Conservation (phyloP, 2,113 vertebrate genomes). For the Microcebus jonahi region DNA sequence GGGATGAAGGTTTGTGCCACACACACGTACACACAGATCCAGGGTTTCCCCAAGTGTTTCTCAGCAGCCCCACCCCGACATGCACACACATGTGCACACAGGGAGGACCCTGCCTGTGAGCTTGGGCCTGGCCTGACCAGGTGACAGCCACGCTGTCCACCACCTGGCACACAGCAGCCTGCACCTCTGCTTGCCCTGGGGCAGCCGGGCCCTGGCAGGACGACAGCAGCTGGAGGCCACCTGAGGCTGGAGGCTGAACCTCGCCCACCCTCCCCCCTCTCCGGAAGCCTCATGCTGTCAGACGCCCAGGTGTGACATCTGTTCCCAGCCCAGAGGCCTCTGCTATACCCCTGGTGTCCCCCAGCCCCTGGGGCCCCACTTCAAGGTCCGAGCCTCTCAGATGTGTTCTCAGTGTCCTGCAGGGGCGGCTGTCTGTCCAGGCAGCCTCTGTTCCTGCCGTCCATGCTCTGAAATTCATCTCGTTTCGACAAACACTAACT, state of each 20-base stretch:
- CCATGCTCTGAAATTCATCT: not conserved
- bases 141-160: not conserved
- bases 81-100: not conserved
- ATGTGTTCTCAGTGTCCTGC: too few species aligned
- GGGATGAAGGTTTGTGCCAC: not conserved
- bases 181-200: not conserved
- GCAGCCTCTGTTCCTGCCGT: not conserved
- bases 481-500: not conserved
- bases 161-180: not conserved
- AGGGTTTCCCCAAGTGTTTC: not conserved
- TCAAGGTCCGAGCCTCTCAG: fast-evolving
- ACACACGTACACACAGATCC: too few species aligned
- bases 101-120: not conserved
- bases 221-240: not conserved
- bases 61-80: too few species aligned
- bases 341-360: not conserved
- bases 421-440: not conserved
- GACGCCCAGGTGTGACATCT: not conserved
- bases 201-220: not conserved
- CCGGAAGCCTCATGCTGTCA: not conserved
- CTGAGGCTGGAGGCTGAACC: not conserved
- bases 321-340: not conserved
- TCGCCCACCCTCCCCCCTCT: not conserved
- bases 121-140: not conserved
- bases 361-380: not conserved